These are phyloP conservation scores for Zaprionus kolodkinae DNA, from an alignment of 1,140 invertebrate genomes.

Conservation along the genomic window DNA sequence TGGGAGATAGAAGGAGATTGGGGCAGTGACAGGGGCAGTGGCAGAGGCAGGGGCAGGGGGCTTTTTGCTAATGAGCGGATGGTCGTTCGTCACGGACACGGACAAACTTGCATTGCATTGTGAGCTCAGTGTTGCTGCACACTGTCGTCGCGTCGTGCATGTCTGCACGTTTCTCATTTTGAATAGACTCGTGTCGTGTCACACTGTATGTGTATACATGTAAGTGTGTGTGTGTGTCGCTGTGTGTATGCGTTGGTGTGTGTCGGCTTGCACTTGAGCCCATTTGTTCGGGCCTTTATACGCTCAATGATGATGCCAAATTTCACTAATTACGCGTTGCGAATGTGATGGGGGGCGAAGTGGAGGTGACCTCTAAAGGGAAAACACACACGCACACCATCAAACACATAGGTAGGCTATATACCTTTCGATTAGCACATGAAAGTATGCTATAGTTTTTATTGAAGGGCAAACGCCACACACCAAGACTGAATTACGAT, in stretches of 20 bases:
- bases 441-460: no score
- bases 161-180: slow-evolving; percentile 66
- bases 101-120: slow-evolving; percentile 44
- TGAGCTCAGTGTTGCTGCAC: neutral
- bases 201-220: slow-evolving; percentile 11
- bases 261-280: slow-evolving; percentile 54
- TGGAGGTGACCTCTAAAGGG: slow-evolving; percentile 53
- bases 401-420: no score
- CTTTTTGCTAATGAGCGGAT: slow-evolving; percentile 71
- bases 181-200: slow-evolving; percentile 35
- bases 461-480: no score
- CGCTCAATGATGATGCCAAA: slow-evolving; percentile 63
- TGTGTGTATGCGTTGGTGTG: slow-evolving; percentile 4
- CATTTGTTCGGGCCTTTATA: slow-evolving; percentile 47
- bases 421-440: no score
- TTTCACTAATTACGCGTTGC: slow-evolving; percentile 74
- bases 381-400: neutral
- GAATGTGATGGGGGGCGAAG: neutral
- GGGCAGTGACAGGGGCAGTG: no score
- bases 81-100: slow-evolving; percentile 54
- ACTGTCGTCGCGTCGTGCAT: slow-evolving; percentile 42
- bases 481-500: no score
- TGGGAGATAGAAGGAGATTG: neutral
- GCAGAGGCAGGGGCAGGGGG: slow-evolving; percentile 20
- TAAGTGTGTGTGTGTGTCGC: slow-evolving; percentile 3